Evolutionary conservation across 1,140 invertebrate genomes (phyloP), one percentile per base, ranked within the genome.

Genomic region (Listronotus bonariensis): DNA sequence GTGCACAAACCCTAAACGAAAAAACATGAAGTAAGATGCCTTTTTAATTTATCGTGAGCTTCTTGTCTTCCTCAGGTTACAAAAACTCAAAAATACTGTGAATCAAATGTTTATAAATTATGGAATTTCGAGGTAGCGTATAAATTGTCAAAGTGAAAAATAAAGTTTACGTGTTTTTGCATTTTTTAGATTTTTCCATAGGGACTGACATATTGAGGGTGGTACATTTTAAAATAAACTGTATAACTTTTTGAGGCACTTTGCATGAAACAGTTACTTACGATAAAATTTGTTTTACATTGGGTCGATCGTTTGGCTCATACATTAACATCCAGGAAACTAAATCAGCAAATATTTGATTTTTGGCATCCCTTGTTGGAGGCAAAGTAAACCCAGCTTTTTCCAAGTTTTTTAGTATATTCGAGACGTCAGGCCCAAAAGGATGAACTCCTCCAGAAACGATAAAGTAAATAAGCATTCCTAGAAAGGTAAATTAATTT

Each of bases 391-490:
- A 67, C 4, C 60, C 53, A 20, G 68, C 67, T 32, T 68, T 63
- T 46, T 70, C 63, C 10, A 79, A 49, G 56, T 78, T 78, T 11
- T 74, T 70, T 9, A 79, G 62, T n/a, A 80, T 79, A 10, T 75
- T 73, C 7, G 62, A 49, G 20, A 74, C 64, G 0, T 68, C 61
- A 3, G 49, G 41, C 3, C 78, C 79, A 56, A 74, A 80, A 9
- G 79, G 79, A 67, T 80, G 79, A 15, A 70, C 59, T 0, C 78
- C 79, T 10, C 69, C 69, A 15, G 77, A 75, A 20, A 74, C 45
- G 9, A 79, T 69, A 54, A 75, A 79, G 63, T 79, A 77, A 0
- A 76, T 66, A 17, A 80, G 36, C 77, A 80, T 79, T 12, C 78
- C 78, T 70, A 15, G 10, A 57, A 65, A 36, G 3, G 2, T 7